Base-by-base conservation (phyloP, 2,888 invertebrate genomes). In the Diaphora mendica region DNA sequence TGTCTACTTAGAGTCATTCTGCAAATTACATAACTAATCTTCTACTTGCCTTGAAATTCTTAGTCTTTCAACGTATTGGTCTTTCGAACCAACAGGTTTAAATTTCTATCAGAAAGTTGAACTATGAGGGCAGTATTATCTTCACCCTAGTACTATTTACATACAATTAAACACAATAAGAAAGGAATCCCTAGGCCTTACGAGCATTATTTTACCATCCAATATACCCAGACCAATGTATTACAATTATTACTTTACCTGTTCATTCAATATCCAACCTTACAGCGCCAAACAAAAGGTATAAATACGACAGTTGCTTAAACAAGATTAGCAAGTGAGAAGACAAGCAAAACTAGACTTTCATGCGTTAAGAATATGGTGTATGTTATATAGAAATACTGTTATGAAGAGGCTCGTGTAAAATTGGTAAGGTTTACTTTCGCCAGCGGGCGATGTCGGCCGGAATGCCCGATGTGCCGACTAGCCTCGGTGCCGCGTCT, bases 381-480 rank as follows among this genome's bases (percentile, higher is more conserved):
- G 15, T 66, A 55, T 35, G 48, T 75, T 81, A 23, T 15, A 26
- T 68, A 74, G 64, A 66, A 30, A 33, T 42, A 66, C n/a, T 20
- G 30, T 68, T 75, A 71, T 77, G 80, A 81, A 77, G 82, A 81
- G 82, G 84, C 68, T 85, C 84, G 78, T 77, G 79, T 84, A 84
- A 85, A 82, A 84, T 85, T 83, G 87, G 85, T 91, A 90, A 87
- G 88, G 91, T 93, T 93, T 94, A 95, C 95, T 95, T 95, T 95
- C 95, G 94, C 95, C 90, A 80, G 87, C 88, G 89, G 91, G 90
- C 88, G 89, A 91, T 91, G 91, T 91, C 86, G 92, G 89, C 88
- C 91, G 93, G 94, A 94, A 94, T 94, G 93, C 91, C 90, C 88
- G 92, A 92, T 88, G 91, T 89, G 90, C 90, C 90, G 92, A 91